Percentiles rank a stretch among this genome's conserved stretches.
Conservation (phyloP, 2,797 vertebrate genomes). For the Sylvilagus floridanus region DNA sequence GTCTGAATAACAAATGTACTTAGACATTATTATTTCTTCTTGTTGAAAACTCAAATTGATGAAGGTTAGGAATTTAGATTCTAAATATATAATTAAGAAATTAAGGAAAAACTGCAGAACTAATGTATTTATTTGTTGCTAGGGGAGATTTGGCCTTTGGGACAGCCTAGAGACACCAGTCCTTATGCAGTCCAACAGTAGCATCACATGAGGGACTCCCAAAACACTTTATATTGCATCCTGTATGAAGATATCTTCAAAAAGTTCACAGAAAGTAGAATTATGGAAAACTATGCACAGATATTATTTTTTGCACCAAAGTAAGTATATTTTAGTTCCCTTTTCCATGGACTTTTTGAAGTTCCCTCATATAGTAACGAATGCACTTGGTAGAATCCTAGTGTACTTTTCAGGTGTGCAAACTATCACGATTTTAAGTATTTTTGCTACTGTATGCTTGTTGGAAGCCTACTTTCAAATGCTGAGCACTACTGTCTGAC, state of each 20-base stretch:
- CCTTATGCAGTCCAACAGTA: too few relatives aligned
- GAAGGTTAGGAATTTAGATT: background rate
- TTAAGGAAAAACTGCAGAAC: background rate
- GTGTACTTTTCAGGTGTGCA: background rate
- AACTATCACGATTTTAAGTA: background rate
- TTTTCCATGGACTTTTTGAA: too few relatives aligned
- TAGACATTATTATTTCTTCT: background rate
- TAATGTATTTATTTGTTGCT: background rate
- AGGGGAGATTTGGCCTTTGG: background rate
- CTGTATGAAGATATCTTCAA: too few relatives aligned
- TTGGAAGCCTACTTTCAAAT: background rate
- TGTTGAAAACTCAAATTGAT: background rate
- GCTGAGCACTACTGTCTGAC: background rate
- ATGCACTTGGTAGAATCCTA: fast-evolving
- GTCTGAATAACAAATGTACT: background rate
- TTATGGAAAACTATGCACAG: too few relatives aligned
- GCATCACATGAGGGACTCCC: background rate
- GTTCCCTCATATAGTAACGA: background rate
- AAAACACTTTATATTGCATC: background rate
- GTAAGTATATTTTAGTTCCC: too few relatives aligned
- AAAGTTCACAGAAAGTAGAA: too few relatives aligned
- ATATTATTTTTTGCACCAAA: too few relatives aligned
- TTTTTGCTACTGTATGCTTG: background rate
- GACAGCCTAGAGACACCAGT: background rate
- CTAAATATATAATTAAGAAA: background rate